Evolutionary conservation across 2,113 vertebrate species (phyloP).

Genomic region (Neogobius melanostomus): DNA sequence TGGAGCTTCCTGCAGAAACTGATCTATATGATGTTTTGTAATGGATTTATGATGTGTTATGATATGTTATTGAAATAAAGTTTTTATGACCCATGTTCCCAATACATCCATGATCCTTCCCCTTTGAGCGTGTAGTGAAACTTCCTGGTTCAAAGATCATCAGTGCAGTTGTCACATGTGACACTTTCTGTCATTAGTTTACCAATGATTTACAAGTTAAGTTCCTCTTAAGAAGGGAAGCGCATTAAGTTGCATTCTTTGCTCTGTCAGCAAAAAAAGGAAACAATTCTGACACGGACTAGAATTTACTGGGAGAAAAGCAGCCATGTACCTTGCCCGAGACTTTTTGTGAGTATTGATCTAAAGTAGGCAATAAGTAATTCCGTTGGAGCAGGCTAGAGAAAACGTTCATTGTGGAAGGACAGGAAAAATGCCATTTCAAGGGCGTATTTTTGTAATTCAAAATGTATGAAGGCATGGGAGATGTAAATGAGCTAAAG

Average conservation of each 20-base stretch:
- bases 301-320: too few relatives aligned
- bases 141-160: slow-evolving; percentile 51
- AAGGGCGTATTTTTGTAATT: slow-evolving; percentile 33
- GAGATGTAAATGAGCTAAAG: slow-evolving; percentile 20
- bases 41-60: not conserved
- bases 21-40: slow-evolving; percentile 12
- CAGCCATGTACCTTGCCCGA: too few relatives aligned
- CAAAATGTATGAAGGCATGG: slow-evolving; percentile 49
- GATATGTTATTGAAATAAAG: slow-evolving; percentile 37
- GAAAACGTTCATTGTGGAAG: not conserved
- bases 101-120: not conserved
- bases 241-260: not conserved
- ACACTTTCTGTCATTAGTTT: slow-evolving; percentile 23
- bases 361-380: too few relatives aligned
- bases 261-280: not conserved
- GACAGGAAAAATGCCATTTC: slow-evolving; percentile 39
- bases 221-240: slow-evolving; percentile 37
- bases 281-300: not conserved
- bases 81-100: not conserved
- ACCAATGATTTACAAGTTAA: slow-evolving; percentile 51
- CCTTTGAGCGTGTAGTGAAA: not conserved
- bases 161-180: slow-evolving; percentile 56
- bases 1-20: slow-evolving; percentile 61
- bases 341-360: too few relatives aligned
- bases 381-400: not conserved